Evolutionary conservation across 2,888 invertebrate species (phyloP), one percentile per base, ranked within the genome.

Genomic region (Eristalinus sepulchralis): DNA sequence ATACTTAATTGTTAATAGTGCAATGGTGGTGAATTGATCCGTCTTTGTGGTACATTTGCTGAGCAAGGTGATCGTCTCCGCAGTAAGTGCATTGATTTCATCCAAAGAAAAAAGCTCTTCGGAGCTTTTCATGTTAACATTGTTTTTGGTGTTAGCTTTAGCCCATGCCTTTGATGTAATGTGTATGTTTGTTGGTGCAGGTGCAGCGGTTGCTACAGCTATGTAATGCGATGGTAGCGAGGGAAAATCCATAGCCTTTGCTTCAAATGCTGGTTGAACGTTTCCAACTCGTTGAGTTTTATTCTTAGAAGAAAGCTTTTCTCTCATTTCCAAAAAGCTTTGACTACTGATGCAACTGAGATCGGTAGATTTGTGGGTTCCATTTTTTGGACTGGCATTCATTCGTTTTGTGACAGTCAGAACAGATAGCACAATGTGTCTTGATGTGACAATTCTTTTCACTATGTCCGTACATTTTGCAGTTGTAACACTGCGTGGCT

Each of bases 261-360:
- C 33, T 34, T 31, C 34, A 22, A 33, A 31, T 55, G 17, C 11
- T 24, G 55, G 22, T 55, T 55, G 22, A 10, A 24, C 22, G 9
- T 24, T 55, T 22, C 22, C 17, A 34, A 33, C 17, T 53, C 62
- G 31, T 1, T 62, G 20, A 6, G 36, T 27, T 62, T 62, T 72
- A 13, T 72, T 72, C 33, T 20, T 62, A 1, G 31, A n/a, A 6
- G 62, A 72, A 5, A 72, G 72, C 36, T 47, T 72, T 47, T 72
- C n/a, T 5, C 10, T 57, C 10, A 64, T 57, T 57, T 72, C 62
- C 10, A 71, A 53, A 62, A 72, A 62, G 27, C 47, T 62, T 62
- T 20, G 9, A 11, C 73, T 55, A 34, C 24, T 73, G 11, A 73
- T 24, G 17, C 70, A 70, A n/a, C 11, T 8, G 10, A 33, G 17